Conservation (phyloP, 2,797 vertebrate genomes). For the Thunnus albacares region DNA sequence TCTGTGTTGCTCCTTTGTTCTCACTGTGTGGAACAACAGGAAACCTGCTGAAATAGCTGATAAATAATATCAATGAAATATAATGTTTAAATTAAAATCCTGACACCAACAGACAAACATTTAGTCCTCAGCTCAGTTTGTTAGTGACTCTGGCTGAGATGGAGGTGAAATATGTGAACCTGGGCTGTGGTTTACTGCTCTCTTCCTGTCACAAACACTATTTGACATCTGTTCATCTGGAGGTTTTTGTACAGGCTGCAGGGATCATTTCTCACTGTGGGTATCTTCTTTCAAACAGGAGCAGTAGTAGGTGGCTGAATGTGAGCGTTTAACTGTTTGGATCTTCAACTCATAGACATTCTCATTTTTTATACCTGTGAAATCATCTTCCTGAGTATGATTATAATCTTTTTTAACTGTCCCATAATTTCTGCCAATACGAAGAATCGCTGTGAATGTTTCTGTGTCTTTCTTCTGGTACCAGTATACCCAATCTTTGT, state of each 20-base stretch:
- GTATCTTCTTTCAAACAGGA: fast-evolving
- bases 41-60: neutral
- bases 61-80: neutral
- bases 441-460: slow-evolving; percentile 18
- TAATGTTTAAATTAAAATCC: too few species aligned
- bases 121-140: neutral
- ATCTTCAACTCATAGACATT: neutral
- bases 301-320: slow-evolving; percentile 47
- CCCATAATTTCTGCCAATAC: too few species aligned
- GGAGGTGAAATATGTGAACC: slow-evolving; percentile 1
- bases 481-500: neutral
- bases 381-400: slow-evolving; percentile 34
- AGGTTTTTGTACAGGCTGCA: slow-evolving; percentile 49
- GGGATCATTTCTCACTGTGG: slow-evolving; percentile 40
- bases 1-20: neutral
- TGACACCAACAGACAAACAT: too few species aligned
- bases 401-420: neutral
- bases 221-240: neutral
- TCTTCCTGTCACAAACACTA: slow-evolving; percentile 12
- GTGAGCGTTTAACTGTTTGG: neutral
- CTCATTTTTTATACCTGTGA: neutral
- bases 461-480: slow-evolving; percentile 37
- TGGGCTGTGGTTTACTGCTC: slow-evolving; percentile 15
- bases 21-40: slow-evolving; percentile 10
- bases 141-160: slow-evolving; percentile 2